Conservation (phyloP, 2,797 vertebrate genomes). For the Varecia variegata region DNA sequence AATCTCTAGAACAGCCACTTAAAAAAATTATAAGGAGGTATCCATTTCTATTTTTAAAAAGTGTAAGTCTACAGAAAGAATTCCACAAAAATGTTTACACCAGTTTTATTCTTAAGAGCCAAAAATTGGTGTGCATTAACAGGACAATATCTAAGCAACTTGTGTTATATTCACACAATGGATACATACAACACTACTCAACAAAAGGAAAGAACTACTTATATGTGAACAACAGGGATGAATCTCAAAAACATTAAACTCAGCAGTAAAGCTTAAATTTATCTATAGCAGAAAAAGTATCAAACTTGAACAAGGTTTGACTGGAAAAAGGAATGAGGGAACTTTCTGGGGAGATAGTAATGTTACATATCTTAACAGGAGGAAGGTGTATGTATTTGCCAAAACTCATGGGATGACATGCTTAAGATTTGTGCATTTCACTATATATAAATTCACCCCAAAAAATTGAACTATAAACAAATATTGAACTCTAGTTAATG, state of each 20-base stretch:
- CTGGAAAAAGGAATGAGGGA: not conserved
- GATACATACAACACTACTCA: not conserved
- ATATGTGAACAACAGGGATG: not conserved
- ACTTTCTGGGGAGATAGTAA: not conserved
- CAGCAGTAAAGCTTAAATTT: not conserved
- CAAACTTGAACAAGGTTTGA: not conserved
- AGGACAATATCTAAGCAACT: not conserved
- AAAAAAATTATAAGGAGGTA: not conserved
- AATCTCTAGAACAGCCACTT: not conserved
- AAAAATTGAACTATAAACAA: not conserved
- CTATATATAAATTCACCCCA: not conserved
- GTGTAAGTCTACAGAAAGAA: not conserved
- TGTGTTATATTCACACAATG: not conserved
- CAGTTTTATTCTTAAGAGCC: not conserved
- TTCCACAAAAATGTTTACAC: not conserved
- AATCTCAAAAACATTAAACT: not conserved
- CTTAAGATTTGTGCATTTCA: not conserved
- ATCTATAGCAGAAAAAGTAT: not conserved
- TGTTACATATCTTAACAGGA: not conserved
- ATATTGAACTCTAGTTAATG: not conserved
- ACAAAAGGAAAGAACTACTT: not conserved
- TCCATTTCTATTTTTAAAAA: not conserved
- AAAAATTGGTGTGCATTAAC: not conserved
- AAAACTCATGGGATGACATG: not conserved
- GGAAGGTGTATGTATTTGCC: not conserved